Evolutionary conservation across 2,797 vertebrate species (phyloP).

Genomic region (Artibeus jamaicensis): DNA sequence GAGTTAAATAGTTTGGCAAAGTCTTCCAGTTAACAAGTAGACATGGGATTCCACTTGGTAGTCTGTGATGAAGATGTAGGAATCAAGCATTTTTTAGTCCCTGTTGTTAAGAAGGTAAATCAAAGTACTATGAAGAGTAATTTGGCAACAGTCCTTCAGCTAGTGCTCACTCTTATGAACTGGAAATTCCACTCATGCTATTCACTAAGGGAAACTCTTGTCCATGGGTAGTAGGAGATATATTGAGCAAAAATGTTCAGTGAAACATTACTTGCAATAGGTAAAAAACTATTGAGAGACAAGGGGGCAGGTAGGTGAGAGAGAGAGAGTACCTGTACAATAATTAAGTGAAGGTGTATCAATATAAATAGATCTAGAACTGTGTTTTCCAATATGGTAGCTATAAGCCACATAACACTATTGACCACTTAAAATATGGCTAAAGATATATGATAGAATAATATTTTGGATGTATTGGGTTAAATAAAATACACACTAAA

Average conservation of each 20-base stretch:
- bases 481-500: constrained; percentile 27
- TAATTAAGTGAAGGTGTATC: background rate
- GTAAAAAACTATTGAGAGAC: background rate
- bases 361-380: background rate
- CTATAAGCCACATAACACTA: background rate
- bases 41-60: background rate
- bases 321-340: background rate
- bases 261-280: background rate
- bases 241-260: background rate
- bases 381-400: background rate
- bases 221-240: background rate
- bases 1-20: background rate
- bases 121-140: background rate
- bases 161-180: background rate
- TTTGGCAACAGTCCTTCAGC: background rate
- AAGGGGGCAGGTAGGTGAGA: background rate
- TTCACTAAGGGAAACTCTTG: background rate
- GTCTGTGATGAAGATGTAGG: background rate
- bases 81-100: background rate
- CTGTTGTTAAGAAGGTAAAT: background rate
- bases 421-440: background rate
- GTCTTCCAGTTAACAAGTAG: background rate
- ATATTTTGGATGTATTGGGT: background rate
- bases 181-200: background rate
- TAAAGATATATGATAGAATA: background rate